Evolutionary conservation across 2,113 vertebrate species (phyloP), one percentile per base, ranked within the genome.

Genomic region (Monopterus albus): DNA sequence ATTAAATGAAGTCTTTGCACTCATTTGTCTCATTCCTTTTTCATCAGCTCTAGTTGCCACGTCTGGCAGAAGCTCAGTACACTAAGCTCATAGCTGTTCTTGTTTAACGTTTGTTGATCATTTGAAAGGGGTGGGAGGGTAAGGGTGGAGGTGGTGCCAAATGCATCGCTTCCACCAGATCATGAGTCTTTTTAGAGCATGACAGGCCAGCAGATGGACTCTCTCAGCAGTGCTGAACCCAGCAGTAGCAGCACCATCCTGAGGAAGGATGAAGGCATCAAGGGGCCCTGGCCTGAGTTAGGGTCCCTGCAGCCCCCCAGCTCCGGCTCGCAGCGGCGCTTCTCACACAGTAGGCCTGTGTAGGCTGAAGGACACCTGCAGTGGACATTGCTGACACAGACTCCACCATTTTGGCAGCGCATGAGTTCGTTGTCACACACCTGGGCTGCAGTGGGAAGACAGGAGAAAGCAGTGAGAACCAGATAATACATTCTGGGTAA

Each of bases 331-430:
- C 97, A 98, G 18, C 83, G 93, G 20, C 79, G 28, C 90, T 97
- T 97, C 93, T 99, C 96, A 0, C 98, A 99, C 50, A 96, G 91
- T 83, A 98, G 91, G 78, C 98, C 98, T 0, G 92, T 94, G 92
- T 94, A 98, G 9, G 90, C 91, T 0, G 92, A 58, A 0, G 95
- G 93, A 74, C 98, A 99, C 87, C 85, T 93, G 90, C 98, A 99
- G n/a, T 92, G 93, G 83, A 94, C 75, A 31, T 97, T 96, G 92
- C 95, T 95, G 89, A 95, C 86, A 63, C 98, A 99, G 0, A 92
- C 94, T 0, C 98, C 98, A 14, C 96, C 97, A 4, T 99, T 99
- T 93, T 98, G 96, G 90, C 98, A 99, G 59, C 95, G 96, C 87
- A 94, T 94, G 3, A 99, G 93, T 17, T 98, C 96, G 1, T 99